Evolutionary conservation across 2,888 invertebrate species (phyloP).

Genomic region (Adelognathus sp.): DNA sequence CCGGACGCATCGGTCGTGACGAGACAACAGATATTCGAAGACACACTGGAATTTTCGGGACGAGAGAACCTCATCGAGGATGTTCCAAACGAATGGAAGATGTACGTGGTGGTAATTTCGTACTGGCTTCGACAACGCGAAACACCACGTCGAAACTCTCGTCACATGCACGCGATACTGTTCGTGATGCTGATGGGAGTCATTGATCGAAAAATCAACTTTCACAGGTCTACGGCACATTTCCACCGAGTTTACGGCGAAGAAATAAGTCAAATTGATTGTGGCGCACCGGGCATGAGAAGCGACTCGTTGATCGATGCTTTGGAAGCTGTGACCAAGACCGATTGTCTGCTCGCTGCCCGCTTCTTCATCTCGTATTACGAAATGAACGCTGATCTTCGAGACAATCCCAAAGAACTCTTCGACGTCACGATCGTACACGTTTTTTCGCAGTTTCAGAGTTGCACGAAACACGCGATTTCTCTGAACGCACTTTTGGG

Average conservation of each 20-base stretch:
- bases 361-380: conserved; percentile 84
- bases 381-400: conserved; percentile 83
- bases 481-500: conserved; percentile 86
- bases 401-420: conserved; percentile 82
- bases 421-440: conserved; percentile 85
- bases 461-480: conserved; percentile 84
- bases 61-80: conserved; percentile 77
- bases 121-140: conserved; percentile 83
- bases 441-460: conserved; percentile 86
- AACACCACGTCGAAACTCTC: conserved; percentile 78
- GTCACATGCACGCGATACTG: conserved; percentile 84
- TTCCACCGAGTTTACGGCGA: conserved; percentile 82
- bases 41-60: conserved; percentile 82
- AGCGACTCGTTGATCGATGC: conserved; percentile 78
- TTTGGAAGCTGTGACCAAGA: conserved; percentile 82
- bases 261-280: conserved; percentile 77
- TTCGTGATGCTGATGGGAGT: conserved; percentile 84
- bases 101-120: conserved; percentile 84
- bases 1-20: conserved; percentile 67
- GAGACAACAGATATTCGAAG: conserved; percentile 79
- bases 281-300: conserved; percentile 22
- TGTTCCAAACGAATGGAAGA: conserved; percentile 84
- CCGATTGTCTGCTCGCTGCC: conserved; percentile 85
- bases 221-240: conserved; percentile 81
- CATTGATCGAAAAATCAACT: conserved; percentile 84